Conservation (phyloP, 2,888 invertebrate species). For the Crepidodera aurea region DNA sequence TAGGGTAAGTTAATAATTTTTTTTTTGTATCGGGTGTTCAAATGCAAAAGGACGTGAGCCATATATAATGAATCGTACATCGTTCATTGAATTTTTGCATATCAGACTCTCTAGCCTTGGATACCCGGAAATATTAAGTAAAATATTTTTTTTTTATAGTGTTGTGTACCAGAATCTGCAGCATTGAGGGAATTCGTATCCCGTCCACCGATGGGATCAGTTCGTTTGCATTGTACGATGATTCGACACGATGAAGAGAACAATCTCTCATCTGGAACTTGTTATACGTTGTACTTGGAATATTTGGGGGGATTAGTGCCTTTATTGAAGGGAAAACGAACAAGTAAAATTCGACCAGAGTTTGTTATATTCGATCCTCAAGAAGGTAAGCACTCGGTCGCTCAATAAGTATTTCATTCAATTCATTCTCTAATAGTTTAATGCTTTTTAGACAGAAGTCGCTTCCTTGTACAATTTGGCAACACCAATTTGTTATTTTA, state of each 20-base stretch:
- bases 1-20: slow-evolving; percentile 77
- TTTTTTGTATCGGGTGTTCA: too few species aligned
- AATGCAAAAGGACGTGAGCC: too few species aligned
- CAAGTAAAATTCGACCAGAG: slow-evolving; percentile 96
- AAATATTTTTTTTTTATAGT: slow-evolving; percentile 66
- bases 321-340: slow-evolving; percentile 91
- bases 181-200: slow-evolving; percentile 93
- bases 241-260: slow-evolving; percentile 89
- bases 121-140: background rate
- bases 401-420: background rate
- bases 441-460: too few species aligned
- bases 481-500: too few species aligned
- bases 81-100: too few species aligned
- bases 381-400: slow-evolving; percentile 73
- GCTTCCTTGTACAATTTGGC: too few species aligned
- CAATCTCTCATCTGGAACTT: slow-evolving; percentile 73
- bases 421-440: background rate
- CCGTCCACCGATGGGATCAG: slow-evolving; percentile 83
- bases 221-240: slow-evolving; percentile 97
- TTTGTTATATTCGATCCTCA: slow-evolving; percentile 97
- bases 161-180: slow-evolving; percentile 91
- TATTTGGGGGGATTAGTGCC: slow-evolving; percentile 97
- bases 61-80: too few species aligned
- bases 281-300: slow-evolving; percentile 91
- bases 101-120: too few species aligned